A percentile compares a stretch with the other conserved stretches of the same genome.
These are phyloP conservation scores for Hippocampus kuda DNA, from an alignment of 2,797 vertebrate species.

Conservation along the genomic window DNA sequence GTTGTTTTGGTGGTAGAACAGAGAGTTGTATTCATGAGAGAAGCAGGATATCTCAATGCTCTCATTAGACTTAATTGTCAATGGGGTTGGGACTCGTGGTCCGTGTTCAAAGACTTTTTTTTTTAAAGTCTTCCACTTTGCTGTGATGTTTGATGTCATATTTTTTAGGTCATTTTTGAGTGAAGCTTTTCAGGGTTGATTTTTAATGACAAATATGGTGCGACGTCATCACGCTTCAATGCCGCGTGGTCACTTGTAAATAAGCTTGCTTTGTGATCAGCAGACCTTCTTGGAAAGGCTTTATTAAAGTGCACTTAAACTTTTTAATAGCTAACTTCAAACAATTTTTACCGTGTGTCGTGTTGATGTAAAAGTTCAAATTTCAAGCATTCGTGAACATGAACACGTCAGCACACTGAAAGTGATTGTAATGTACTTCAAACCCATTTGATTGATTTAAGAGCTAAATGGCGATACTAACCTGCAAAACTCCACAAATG, in stretches of 20 bases:
- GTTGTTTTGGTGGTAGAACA: slow-evolving; percentile 33
- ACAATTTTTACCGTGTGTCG: neutral
- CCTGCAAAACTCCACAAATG: no score
- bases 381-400: neutral
- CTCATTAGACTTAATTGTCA: slow-evolving; percentile 26
- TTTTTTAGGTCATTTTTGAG: neutral
- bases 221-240: neutral
- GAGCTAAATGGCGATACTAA: no score
- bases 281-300: neutral
- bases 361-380: neutral
- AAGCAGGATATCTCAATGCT: slow-evolving; percentile 28
- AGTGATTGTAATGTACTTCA: no score
- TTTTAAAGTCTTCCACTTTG: neutral
- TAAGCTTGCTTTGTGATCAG: neutral
- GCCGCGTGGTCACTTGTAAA: neutral
- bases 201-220: neutral
- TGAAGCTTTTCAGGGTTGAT: neutral
- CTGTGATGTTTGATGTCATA: slow-evolving; percentile 3
- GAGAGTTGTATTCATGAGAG: slow-evolving; percentile 39
- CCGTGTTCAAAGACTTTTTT: slow-evolving; percentile 16
- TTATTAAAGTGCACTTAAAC: neutral
- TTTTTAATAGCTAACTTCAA: neutral
- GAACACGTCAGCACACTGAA: no score
- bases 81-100: slow-evolving; percentile 14
- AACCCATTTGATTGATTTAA: no score